A percentile compares a stretch with the other conserved stretches of the same genome.
phyloP scores from a whole-genome alignment of 1,140 invertebrate species.

The Phenacoccus solenopsis region DNA sequence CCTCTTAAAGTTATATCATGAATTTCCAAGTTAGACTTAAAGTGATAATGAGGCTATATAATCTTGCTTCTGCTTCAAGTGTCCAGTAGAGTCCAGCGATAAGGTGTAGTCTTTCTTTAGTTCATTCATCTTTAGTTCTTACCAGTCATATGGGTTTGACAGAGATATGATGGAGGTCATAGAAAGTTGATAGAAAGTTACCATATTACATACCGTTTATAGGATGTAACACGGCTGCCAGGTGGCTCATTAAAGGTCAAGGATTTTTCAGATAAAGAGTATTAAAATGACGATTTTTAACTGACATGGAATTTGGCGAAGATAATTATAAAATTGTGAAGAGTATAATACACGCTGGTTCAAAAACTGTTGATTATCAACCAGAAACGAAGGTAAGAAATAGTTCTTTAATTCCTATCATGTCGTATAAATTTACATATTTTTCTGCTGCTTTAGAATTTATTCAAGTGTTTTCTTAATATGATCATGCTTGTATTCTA shows the following conservation, averaged over 20 bases:
- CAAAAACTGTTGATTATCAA: background rate
- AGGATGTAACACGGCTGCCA: background rate
- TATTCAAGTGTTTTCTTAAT: background rate
- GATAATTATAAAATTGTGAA: conserved; percentile 10
- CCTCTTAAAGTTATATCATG: too few species aligned
- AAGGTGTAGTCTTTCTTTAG: too few species aligned
- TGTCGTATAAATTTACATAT: background rate
- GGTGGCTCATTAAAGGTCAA: conserved; percentile 8
- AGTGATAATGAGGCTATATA: too few species aligned
- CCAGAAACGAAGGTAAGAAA: conserved; percentile 6
- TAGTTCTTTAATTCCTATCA: background rate
- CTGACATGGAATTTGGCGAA: conserved; percentile 4
- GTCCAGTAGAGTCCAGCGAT: too few species aligned
- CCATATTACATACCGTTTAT: background rate
- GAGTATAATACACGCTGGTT: background rate
- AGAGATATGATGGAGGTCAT: background rate
- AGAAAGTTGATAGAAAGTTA: conserved; percentile 11
- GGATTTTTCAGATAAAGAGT: conserved; percentile 1
- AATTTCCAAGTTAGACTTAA: too few species aligned
- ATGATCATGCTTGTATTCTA: too few species aligned
- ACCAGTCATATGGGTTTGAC: background rate
- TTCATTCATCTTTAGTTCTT: background rate
- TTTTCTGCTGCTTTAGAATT: too few species aligned
- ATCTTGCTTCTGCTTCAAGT: too few species aligned
- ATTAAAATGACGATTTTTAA: background rate